Evolutionary conservation across 2,113 vertebrate genomes (phyloP).

Genomic region (Otus sunia): DNA sequence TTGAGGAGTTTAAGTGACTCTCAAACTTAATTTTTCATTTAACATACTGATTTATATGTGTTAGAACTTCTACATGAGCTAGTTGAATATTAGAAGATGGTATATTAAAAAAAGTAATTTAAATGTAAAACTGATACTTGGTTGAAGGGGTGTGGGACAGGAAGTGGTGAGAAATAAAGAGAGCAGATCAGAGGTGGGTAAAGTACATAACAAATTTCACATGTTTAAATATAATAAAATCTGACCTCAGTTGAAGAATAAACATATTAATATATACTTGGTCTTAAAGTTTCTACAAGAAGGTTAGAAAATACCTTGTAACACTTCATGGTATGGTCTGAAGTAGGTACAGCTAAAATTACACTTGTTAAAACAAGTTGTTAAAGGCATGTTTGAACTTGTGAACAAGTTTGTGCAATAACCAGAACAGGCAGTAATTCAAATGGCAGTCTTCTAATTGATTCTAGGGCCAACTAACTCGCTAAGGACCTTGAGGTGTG

Average conservation of each 20-base stretch:
- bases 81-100: neutral
- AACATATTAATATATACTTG: neutral
- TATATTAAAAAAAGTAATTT: neutral
- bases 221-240: neutral
- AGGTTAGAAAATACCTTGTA: neutral
- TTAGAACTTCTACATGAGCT: neutral
- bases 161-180: neutral
- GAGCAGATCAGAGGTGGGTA: neutral
- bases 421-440: neutral
- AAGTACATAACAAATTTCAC: neutral
- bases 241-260: neutral
- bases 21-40: neutral
- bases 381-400: constrained; percentile 16
- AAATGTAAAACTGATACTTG: neutral
- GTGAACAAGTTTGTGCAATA: neutral
- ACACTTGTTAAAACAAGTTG: neutral
- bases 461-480: neutral
- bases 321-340: neutral
- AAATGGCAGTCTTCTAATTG: neutral
- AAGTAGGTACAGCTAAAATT: neutral
- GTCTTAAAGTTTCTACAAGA: neutral
- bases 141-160: neutral
- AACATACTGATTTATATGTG: neutral
- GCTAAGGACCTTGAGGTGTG: neutral
- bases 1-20: neutral